Evolutionary conservation across 2,113 vertebrate genomes (phyloP).

Genomic region (Apaloderma vittatum): DNA sequence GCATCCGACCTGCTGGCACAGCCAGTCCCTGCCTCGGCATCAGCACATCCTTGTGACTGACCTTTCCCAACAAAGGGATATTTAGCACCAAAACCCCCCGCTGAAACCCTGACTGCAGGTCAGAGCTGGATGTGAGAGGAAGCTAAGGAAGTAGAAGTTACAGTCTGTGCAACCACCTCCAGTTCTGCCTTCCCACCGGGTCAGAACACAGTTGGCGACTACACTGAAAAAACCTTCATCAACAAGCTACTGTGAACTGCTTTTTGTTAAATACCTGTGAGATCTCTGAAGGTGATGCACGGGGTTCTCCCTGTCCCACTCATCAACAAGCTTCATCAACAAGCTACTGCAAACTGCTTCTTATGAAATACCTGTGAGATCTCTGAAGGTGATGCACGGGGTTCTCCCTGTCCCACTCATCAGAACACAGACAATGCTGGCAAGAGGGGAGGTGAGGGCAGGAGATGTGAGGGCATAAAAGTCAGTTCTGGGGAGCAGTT

Average conservation of each 20-base stretch:
- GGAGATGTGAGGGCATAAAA: background rate
- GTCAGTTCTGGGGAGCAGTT: background rate
- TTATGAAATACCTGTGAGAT: too few relatives aligned
- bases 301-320: background rate
- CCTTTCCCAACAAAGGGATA: conserved; percentile 32
- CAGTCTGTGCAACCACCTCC: background rate
- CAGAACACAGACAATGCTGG: fast-evolving
- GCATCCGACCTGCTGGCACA: background rate
- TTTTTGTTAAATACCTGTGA: background rate
- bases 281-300: background rate
- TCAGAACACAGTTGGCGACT: background rate
- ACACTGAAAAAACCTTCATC: background rate
- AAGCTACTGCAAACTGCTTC: too few relatives aligned
- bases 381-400: background rate
- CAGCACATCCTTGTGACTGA: conserved; percentile 24
- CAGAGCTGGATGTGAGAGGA: background rate
- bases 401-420: fast-evolving
- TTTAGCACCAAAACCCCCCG: background rate
- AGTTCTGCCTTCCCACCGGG: background rate
- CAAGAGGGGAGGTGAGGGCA: too few relatives aligned
- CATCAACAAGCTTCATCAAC: too few relatives aligned
- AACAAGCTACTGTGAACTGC: background rate
- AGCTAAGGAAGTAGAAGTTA: background rate
- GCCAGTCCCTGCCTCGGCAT: background rate
- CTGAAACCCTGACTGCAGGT: background rate